Percentiles rank a stretch among this genome's conserved stretches.
phyloP scores from a whole-genome alignment of 2,888 invertebrate species.

The Orthosia gracilis region DNA sequence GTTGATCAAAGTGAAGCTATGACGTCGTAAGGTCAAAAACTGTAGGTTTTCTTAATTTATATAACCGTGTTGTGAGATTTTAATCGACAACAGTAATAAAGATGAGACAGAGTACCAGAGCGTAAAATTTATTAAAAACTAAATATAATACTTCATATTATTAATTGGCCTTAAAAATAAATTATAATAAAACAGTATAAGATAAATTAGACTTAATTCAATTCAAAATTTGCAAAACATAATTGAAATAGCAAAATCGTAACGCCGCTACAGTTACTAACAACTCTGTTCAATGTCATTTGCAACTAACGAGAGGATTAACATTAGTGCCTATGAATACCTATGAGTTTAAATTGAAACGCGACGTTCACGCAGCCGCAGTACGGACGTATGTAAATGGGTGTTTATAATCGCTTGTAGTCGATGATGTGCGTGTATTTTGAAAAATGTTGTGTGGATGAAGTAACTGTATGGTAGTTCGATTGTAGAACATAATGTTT shows the following conservation, averaged over 20 bases:
- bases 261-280: constrained; percentile 3
- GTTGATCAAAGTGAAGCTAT: neutral
- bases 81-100: no score
- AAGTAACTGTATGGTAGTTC: neutral
- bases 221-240: neutral
- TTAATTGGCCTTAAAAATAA: neutral
- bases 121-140: no score
- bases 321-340: constrained; percentile 36
- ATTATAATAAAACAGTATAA: neutral
- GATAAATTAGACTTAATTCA: neutral
- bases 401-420: constrained; percentile 13
- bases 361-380: constrained; percentile 19
- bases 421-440: neutral
- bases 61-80: no score
- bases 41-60: no score
- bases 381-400: constrained; percentile 40
- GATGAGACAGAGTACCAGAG: no score
- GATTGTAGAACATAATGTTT: constrained; percentile 6
- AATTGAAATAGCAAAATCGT: neutral
- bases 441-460: constrained; percentile 19
- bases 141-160: no score
- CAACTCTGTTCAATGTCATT: constrained; percentile 33
- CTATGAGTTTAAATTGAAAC: constrained; percentile 44
- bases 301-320: constrained; percentile 36
- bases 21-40: neutral